These are phyloP conservation scores for Echinops telfairi DNA, from an alignment of 2,113 vertebrate species.

Conservation along the genomic window DNA sequence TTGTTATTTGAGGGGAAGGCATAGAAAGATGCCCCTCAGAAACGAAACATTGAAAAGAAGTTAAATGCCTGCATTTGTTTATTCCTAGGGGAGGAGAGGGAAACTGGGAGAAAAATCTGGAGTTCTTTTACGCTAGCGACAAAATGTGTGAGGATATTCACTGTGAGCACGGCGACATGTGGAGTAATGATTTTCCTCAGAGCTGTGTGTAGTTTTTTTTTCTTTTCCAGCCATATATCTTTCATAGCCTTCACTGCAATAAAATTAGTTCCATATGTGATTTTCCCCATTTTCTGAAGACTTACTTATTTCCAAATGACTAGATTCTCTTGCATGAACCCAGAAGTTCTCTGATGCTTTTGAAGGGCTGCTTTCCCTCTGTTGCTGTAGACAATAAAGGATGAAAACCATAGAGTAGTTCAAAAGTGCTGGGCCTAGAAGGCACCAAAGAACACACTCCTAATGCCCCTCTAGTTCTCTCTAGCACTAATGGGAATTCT, in stretches of 20 bases:
- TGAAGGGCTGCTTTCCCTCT: neutral
- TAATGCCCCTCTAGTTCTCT: neutral
- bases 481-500: constrained; percentile 23
- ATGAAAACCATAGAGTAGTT: neutral
- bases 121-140: neutral
- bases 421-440: constrained; percentile 4
- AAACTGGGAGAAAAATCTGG: constrained; percentile 1
- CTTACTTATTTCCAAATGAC: constrained; percentile 34
- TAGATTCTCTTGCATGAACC: neutral
- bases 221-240: constrained; percentile 56
- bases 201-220: constrained; percentile 18
- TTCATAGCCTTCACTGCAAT: constrained; percentile 38
- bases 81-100: neutral
- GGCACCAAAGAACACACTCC: neutral
- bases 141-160: neutral
- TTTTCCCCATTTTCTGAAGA: constrained; percentile 33
- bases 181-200: constrained; percentile 64
- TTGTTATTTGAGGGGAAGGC: constrained; percentile 70
- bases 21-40: constrained; percentile 9
- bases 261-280: constrained; percentile 48
- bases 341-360: neutral
- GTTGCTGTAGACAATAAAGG: neutral
- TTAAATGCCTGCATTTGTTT: neutral
- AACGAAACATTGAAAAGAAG: neutral
- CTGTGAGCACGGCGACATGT: neutral